These are phyloP conservation scores for Trigoniulus corallinus DNA, from an alignment of 1,140 invertebrate genomes.

Conservation along the genomic window DNA sequence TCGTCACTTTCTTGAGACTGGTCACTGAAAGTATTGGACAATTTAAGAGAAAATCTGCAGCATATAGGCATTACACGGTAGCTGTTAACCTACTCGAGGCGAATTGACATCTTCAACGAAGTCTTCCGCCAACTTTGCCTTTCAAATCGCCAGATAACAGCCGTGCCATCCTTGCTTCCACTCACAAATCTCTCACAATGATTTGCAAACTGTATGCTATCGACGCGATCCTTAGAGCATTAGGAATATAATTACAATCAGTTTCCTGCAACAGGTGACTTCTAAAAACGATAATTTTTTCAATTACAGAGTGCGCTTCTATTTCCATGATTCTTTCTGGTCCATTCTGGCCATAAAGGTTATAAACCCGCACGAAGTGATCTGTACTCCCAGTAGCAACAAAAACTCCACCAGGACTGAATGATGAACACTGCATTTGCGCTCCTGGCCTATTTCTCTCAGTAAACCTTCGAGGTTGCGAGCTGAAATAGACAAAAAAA, in stretches of 20 bases:
- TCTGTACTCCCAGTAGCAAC: conserved; percentile 86
- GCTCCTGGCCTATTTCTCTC: conserved; percentile 86
- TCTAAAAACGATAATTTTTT: background rate
- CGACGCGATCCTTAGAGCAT: conserved; percentile 77
- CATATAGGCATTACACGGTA: too few relatives aligned
- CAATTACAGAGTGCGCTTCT: conserved; percentile 54
- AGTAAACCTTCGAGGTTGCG: conserved; percentile 75
- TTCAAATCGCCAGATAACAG: conserved; percentile 82
- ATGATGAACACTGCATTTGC: conserved; percentile 90
- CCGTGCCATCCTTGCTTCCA: conserved; percentile 91
- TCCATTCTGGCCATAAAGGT: conserved; percentile 53
- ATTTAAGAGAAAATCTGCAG: too few relatives aligned
- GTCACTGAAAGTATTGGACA: conserved; percentile 4
- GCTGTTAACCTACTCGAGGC: too few relatives aligned
- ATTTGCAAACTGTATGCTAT: conserved; percentile 91
- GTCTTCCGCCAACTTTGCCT: conserved; percentile 71
- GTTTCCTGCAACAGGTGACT: background rate
- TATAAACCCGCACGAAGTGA: conserved; percentile 80
- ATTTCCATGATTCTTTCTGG: conserved; percentile 59
- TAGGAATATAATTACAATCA: conserved; percentile 1
- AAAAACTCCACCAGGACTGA: conserved; percentile 84
- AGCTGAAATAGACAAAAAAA: conserved; percentile 26
- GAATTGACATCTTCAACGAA: conserved; percentile 51
- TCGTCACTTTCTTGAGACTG: conserved; percentile 36
- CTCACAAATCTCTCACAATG: conserved; percentile 69